A percentile compares a stretch with the other conserved stretches of the same genome.
Evolutionary conservation across 2,113 vertebrate genomes (phyloP).

Genomic region (Vidua chalybeata): DNA sequence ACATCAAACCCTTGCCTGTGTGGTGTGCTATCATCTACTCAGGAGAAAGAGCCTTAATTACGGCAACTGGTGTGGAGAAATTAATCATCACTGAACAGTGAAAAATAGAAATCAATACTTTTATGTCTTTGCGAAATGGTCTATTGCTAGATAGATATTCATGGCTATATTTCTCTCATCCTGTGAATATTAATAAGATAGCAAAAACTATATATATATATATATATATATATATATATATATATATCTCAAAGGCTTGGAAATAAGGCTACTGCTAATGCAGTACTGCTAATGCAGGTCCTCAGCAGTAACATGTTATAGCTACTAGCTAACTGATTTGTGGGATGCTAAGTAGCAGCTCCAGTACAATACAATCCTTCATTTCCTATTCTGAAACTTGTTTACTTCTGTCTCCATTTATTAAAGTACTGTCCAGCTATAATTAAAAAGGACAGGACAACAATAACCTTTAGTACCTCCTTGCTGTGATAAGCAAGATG

Average conservation of each 20-base stretch:
- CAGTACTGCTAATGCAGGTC: neutral
- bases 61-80: neutral
- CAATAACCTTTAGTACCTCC: conserved; percentile 27
- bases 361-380: neutral
- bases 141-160: neutral
- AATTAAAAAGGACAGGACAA: conserved; percentile 46
- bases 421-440: conserved; percentile 9
- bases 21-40: neutral
- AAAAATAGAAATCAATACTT: conserved; percentile 39
- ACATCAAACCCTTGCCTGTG: neutral
- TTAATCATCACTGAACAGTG: neutral
- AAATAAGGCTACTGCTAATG: conserved; percentile 6
- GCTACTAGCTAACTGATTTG: neutral
- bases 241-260: neutral
- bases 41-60: neutral
- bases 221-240: neutral
- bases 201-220: neutral
- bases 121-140: neutral
- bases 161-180: neutral
- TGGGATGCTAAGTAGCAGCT: neutral
- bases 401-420: conserved; percentile 24
- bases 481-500: neutral
- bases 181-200: conserved; percentile 24
- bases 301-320: neutral
- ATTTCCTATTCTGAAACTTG: conserved; percentile 8